phyloP scores from a whole-genome alignment of 1,140 invertebrate species.

The Pogonomyrmex californicus region DNA sequence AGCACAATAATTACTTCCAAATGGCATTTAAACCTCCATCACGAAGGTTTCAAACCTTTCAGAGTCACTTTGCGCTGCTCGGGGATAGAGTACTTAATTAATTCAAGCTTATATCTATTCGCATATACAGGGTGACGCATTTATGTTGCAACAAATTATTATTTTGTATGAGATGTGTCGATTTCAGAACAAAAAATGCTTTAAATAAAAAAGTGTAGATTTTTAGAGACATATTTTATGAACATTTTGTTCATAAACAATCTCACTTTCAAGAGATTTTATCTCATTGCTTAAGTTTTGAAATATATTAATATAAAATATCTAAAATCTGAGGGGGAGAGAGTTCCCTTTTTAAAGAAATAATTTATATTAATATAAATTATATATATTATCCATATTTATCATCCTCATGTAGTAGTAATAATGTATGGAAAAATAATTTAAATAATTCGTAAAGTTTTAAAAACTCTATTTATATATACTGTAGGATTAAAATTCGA shows the following conservation, averaged over 20 bases:
- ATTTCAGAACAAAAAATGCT: background rate
- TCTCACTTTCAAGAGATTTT: background rate
- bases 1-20: slow-evolving; percentile 49
- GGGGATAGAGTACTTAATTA: slow-evolving; percentile 37
- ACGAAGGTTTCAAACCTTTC: slow-evolving; percentile 23
- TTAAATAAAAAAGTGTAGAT: background rate
- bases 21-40: slow-evolving; percentile 38
- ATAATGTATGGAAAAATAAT: background rate
- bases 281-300: background rate
- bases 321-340: background rate
- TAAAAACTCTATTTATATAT: background rate
- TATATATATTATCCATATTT: slow-evolving; percentile 16
- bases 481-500: slow-evolving; percentile 21
- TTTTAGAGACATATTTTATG: background rate
- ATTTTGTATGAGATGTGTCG: background rate
- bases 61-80: slow-evolving; percentile 34
- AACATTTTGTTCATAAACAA: background rate
- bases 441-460: background rate
- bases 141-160: background rate
- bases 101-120: slow-evolving; percentile 35
- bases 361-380: slow-evolving; percentile 7
- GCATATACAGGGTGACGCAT: slow-evolving; percentile 52
- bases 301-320: slow-evolving; percentile 16
- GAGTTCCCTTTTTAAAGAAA: background rate
- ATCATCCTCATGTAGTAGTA: slow-evolving; percentile 3